Percentiles rank a stretch among this genome's conserved stretches.
Conservation (phyloP, 2,888 invertebrate species). For the Ectemnius continuus region DNA sequence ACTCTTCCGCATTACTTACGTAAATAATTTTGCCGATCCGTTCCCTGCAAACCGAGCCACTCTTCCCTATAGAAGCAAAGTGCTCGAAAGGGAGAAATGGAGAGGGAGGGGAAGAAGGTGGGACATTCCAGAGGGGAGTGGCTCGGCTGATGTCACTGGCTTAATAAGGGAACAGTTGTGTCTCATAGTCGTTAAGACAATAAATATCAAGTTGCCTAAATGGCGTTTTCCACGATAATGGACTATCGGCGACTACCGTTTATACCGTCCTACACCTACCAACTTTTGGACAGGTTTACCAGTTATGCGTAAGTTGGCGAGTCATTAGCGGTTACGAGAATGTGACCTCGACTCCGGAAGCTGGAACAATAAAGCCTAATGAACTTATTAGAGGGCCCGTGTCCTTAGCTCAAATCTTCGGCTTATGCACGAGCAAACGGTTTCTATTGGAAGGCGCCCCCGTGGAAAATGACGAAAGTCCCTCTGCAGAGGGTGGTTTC, state of each 20-base stretch:
- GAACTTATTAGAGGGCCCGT: slow-evolving; percentile 20
- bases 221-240: slow-evolving; percentile 32
- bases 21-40: neutral
- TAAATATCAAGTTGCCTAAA: slow-evolving; percentile 41
- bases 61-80: neutral
- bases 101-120: neutral
- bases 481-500: slow-evolving; percentile 56
- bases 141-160: neutral
- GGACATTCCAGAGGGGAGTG: neutral
- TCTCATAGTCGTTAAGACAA: slow-evolving; percentile 25
- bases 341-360: slow-evolving; percentile 17
- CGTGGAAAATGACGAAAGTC: slow-evolving; percentile 65
- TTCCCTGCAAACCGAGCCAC: neutral
- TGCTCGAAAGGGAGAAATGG: neutral
- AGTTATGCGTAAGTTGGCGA: slow-evolving; percentile 42
- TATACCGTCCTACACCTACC: slow-evolving; percentile 20
- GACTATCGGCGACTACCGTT: slow-evolving; percentile 36
- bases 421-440: slow-evolving; percentile 52
- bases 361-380: slow-evolving; percentile 32
- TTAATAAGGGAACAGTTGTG: slow-evolving; percentile 3
- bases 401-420: slow-evolving; percentile 19
- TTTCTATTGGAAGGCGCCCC: slow-evolving; percentile 65
- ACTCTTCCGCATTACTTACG: neutral
- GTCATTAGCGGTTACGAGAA: slow-evolving; percentile 47
- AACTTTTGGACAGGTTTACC: slow-evolving; percentile 43